These are phyloP conservation scores for Limnephilus marmoratus DNA, from an alignment of 2,888 invertebrate species.

Conservation along the genomic window DNA sequence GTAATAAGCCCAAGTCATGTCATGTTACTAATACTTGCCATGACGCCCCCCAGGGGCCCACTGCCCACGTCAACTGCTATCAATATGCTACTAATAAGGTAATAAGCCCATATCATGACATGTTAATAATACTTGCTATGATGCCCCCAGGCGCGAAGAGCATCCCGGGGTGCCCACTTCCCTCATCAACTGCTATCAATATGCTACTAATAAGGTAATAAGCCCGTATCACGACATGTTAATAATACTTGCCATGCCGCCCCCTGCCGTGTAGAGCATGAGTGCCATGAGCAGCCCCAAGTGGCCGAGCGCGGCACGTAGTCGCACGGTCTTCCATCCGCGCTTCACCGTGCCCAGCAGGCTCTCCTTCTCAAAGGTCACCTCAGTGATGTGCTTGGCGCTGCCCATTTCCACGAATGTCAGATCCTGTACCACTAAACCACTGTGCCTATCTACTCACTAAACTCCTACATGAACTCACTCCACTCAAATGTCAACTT, in stretches of 20 bases:
- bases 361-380: constrained; percentile 76
- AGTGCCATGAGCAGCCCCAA: constrained; percentile 85
- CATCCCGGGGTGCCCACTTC: no score
- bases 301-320: constrained; percentile 84
- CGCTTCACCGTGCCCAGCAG: constrained; percentile 74
- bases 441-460: neutral
- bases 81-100: no score
- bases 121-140: no score
- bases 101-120: no score
- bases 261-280: constrained; percentile 87
- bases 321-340: constrained; percentile 78
- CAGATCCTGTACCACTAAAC: neutral
- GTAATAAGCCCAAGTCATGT: neutral
- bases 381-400: constrained; percentile 69
- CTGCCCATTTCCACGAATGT: constrained; percentile 60
- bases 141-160: no score
- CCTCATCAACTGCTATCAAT: no score
- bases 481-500: constrained; percentile 41
- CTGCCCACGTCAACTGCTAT: no score
- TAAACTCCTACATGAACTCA: neutral
- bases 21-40: constrained; percentile 78
- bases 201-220: no score
- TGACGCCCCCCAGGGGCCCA: no score
- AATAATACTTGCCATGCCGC: constrained; percentile 81
- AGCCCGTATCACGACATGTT: no score